A percentile compares a stretch with the other conserved stretches of the same genome.
Evolutionary conservation across 2,113 vertebrate species (phyloP).

Genomic region (Hystrix brachyura): DNA sequence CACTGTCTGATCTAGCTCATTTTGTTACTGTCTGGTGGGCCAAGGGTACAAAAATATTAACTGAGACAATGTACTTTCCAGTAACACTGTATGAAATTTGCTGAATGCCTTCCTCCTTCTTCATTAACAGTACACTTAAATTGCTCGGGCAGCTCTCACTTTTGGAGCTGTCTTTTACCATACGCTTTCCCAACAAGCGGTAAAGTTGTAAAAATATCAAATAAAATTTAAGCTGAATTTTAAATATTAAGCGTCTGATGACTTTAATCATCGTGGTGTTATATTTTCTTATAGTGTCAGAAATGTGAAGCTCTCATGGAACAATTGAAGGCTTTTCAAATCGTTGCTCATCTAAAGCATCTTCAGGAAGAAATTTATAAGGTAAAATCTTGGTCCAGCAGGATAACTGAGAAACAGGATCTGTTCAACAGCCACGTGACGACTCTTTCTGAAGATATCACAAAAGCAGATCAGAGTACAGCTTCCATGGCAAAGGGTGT

Average conservation of each 20-base stretch:
- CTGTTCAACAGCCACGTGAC: constrained; percentile 89
- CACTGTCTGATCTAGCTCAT: not conserved
- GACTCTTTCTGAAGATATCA: constrained; percentile 88
- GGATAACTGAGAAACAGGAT: constrained; percentile 86
- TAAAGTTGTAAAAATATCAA: constrained; percentile 26
- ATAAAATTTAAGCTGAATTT: constrained; percentile 60
- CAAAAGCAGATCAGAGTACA: constrained; percentile 88
- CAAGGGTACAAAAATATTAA: not conserved
- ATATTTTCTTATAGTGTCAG: constrained; percentile 90
- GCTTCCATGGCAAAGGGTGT: constrained; percentile 89
- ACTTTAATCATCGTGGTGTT: constrained; percentile 80
- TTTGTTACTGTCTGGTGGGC: not conserved
- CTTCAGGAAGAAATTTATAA: constrained; percentile 89
- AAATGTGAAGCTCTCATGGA: constrained; percentile 88
- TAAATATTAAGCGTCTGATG: constrained; percentile 46
- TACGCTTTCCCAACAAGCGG: constrained; percentile 27
- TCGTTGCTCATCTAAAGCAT: constrained; percentile 86
- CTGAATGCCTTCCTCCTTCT: constrained; percentile 39
- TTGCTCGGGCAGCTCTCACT: not conserved
- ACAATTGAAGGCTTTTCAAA: constrained; percentile 86
- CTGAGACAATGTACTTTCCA: not conserved
- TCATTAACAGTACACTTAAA: constrained; percentile 29
- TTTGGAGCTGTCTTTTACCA: constrained; percentile 36
- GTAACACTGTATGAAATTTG: constrained; percentile 14
- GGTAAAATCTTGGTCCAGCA: constrained; percentile 89